Evolutionary conservation across 2,113 vertebrate genomes (phyloP).

Genomic region (Furnarius figulus): DNA sequence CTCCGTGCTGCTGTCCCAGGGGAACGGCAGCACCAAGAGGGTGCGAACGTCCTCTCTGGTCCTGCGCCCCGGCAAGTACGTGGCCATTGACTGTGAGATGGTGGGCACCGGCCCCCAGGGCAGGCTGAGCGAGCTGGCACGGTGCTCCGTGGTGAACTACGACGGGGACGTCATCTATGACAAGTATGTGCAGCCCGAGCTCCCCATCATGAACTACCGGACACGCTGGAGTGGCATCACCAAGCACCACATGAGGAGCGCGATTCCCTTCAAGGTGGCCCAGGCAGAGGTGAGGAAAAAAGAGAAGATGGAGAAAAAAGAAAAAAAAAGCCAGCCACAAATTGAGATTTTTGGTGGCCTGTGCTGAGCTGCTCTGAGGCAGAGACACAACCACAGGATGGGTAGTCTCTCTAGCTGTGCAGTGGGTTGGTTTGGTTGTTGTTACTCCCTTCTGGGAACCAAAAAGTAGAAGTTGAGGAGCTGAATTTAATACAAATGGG

Average conservation of each 20-base stretch:
- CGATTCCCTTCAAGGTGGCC: conserved; percentile 82
- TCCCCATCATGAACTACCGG: conserved; percentile 86
- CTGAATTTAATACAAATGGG: not conserved
- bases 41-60: not conserved
- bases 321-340: too few species aligned
- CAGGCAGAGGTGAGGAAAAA: conserved; percentile 75
- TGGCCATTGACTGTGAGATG: conserved; percentile 97
- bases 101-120: conserved; percentile 90
- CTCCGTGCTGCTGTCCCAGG: conserved; percentile 8
- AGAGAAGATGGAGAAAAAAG: not conserved
- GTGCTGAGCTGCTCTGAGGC: not conserved
- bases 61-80: conserved; percentile 58
- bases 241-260: conserved; percentile 78
- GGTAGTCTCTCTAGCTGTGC: not conserved
- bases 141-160: conserved; percentile 90
- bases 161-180: conserved; percentile 87
- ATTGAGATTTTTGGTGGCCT: not conserved
- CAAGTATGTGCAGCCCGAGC: conserved; percentile 83
- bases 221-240: conserved; percentile 94
- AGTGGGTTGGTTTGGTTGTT: not conserved
- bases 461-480: not conserved
- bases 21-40: conserved; percentile 37
- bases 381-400: not conserved
- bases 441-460: not conserved
- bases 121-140: conserved; percentile 84